Percentiles rank a stretch among this genome's conserved stretches.
These are phyloP conservation scores for Pristionchus fissidentatus DNA, from an alignment of 2,888 invertebrate genomes.

Conservation along the genomic window DNA sequence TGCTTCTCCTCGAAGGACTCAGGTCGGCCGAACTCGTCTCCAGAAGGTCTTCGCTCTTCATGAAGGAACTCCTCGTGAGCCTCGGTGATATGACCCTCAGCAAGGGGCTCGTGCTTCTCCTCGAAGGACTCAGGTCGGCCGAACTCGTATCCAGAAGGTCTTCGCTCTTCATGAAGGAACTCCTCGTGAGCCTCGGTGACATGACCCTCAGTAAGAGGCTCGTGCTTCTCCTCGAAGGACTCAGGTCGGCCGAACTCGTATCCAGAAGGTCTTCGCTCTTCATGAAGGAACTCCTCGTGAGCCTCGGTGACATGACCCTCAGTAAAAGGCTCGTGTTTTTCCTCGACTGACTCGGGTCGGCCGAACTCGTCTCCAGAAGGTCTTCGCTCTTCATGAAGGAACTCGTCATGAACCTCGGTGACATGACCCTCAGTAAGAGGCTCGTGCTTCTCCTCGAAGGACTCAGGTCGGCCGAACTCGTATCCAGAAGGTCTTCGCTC, in stretches of 20 bases:
- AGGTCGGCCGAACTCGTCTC: background rate
- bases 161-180: conserved; percentile 44
- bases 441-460: background rate
- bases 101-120: conserved; percentile 15
- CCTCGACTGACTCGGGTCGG: too few species aligned
- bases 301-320: too few species aligned
- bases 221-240: conserved; percentile 2
- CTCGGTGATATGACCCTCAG: background rate
- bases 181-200: conserved; percentile 3
- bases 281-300: conserved; percentile 48
- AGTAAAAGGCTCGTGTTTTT: too few species aligned
- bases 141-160: conserved; percentile 51
- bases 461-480: background rate
- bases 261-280: conserved; percentile 24
- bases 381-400: conserved; percentile 24
- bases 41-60: conserved; percentile 10
- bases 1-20: conserved; percentile 25
- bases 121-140: conserved; percentile 53
- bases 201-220: background rate
- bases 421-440: background rate
- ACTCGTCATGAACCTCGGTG: conserved; percentile 20
- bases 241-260: conserved; percentile 5
- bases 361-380: too few species aligned
- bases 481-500: background rate
- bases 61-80: background rate